Conservation (phyloP, 2,797 vertebrate genomes). For the Acrossocheilus wenchowensis region DNA sequence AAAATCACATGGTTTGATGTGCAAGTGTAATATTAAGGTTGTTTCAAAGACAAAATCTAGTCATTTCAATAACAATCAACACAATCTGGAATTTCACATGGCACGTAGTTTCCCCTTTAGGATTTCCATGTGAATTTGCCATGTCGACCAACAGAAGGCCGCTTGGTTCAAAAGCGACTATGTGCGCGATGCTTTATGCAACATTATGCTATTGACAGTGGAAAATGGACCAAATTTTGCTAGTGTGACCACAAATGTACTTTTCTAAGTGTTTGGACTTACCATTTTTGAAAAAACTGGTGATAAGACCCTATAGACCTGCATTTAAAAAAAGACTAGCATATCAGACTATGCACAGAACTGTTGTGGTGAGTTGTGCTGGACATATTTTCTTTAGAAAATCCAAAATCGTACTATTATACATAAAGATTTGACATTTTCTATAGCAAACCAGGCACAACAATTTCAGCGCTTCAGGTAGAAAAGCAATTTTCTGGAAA, state of each 20-base stretch:
- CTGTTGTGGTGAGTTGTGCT: neutral
- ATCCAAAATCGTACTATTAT: neutral
- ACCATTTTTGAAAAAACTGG: neutral
- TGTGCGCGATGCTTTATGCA: too few species aligned
- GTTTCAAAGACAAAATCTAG: neutral
- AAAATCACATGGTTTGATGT: neutral
- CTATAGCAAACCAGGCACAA: conserved; percentile 4
- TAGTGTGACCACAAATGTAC: neutral
- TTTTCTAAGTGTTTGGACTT: neutral
- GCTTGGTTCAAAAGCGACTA: too few species aligned
- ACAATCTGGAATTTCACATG: neutral
- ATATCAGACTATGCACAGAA: neutral
- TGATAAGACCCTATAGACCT: neutral
- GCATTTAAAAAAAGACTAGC: neutral
- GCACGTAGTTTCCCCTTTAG: neutral
- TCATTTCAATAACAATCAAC: neutral
- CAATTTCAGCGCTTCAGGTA: neutral
- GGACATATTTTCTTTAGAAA: neutral
- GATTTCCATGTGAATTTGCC: neutral
- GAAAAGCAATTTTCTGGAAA: neutral
- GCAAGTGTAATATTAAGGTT: neutral
- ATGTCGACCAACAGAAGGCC: neutral
- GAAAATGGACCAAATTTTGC: neutral
- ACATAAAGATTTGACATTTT: neutral
- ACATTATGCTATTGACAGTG: neutral